These are phyloP conservation scores for Psilopogon haemacephalus DNA, from an alignment of 2,113 vertebrate genomes.

Conservation along the genomic window DNA sequence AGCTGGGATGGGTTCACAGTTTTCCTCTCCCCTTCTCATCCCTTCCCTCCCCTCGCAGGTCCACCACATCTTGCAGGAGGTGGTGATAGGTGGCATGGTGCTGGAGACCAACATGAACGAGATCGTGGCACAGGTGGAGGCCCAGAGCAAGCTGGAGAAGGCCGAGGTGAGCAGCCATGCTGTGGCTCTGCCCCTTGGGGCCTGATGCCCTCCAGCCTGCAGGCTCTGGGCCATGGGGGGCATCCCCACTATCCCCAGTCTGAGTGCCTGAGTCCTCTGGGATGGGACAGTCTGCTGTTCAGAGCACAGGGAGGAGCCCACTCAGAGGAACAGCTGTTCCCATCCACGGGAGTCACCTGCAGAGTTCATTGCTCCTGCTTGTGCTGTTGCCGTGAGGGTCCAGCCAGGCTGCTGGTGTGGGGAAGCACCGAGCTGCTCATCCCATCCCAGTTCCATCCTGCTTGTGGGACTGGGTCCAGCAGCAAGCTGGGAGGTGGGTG, in stretches of 20 bases:
- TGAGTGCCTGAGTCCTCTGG: accelerated
- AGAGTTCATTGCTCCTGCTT: not conserved
- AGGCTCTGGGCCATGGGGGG: accelerated
- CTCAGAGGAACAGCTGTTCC: accelerated
- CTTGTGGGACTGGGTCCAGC: accelerated
- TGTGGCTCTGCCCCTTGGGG: accelerated
- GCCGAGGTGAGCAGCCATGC: slow-evolving; percentile 79
- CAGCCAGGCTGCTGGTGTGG: accelerated
- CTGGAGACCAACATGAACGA: slow-evolving; percentile 97
- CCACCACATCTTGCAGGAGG: slow-evolving; percentile 86
- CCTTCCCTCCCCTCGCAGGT: not conserved
- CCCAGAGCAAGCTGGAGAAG: slow-evolving; percentile 93
- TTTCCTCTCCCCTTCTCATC: not conserved
- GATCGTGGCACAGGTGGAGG: slow-evolving; percentile 89
- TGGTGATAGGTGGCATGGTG: slow-evolving; percentile 96
- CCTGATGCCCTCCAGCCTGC: not conserved
- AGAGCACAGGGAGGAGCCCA: not conserved
- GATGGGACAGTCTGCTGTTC: not conserved
- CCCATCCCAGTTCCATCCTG: accelerated
- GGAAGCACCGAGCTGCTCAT: accelerated
- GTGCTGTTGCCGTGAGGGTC: no score
- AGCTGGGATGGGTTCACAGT: not conserved
- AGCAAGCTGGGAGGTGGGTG: accelerated
- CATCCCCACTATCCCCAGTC: not conserved
- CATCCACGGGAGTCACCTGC: not conserved